Conservation (phyloP, 2,797 vertebrate genomes). For the Arvicola amphibius region DNA sequence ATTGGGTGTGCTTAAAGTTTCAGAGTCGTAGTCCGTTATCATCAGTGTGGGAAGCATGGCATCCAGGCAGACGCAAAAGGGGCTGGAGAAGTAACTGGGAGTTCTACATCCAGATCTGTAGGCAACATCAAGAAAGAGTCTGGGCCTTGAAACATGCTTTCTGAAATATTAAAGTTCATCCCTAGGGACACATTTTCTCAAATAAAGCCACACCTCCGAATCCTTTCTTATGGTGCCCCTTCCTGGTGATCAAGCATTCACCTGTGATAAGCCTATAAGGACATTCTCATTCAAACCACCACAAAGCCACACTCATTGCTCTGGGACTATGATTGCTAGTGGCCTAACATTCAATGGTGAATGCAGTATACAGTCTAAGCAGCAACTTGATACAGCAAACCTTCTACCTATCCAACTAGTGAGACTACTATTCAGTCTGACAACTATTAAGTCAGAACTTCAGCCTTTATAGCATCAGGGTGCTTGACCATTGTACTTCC, state of each 20-base stretch:
- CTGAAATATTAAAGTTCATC: background rate
- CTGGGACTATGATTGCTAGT: background rate
- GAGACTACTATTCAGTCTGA: background rate
- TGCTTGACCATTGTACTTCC: background rate
- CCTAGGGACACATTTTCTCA: background rate
- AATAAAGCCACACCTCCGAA: background rate
- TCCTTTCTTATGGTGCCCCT: background rate
- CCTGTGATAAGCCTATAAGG: no score
- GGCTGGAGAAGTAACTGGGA: background rate
- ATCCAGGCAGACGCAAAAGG: background rate
- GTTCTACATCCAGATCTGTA: background rate
- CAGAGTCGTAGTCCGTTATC: background rate
- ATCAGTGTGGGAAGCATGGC: background rate
- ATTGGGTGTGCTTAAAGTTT: no score
- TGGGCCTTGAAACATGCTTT: background rate
- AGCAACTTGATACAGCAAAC: background rate
- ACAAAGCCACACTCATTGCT: background rate
- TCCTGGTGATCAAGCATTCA: background rate
- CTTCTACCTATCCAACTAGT: background rate
- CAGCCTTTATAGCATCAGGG: accelerated
- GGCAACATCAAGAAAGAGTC: background rate
- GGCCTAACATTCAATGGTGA: no score
- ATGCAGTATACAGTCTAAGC: background rate
- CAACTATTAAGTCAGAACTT: background rate
- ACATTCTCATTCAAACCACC: background rate